Base-by-base conservation (phyloP, 2,113 vertebrate genomes). In the Perca flavescens region DNA sequence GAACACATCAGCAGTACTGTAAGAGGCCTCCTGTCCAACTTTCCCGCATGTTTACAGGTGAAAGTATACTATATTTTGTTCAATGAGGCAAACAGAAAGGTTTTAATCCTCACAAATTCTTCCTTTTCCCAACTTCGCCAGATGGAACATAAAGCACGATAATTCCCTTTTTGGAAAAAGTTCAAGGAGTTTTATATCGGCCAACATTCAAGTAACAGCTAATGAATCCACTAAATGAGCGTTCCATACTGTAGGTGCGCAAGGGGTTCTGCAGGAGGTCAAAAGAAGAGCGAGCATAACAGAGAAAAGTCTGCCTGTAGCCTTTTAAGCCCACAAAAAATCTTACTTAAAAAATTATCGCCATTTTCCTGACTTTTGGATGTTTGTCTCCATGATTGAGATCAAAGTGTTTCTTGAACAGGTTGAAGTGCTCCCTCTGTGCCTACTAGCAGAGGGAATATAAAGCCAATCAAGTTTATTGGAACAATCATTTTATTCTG, bases 1-100 rank as follows among this genome's bases (percentile, higher is more conserved):
- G 67, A 85, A 71, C 82, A 90, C 88, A 92, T 91, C 80, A 88
- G 88, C 84, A 81, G 56, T 68, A 22, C 61, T 74, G 46, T 53
- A 74, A 16, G 53, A 86, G 67, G 56, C 54, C 61, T 67, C 74
- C 46, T 31, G 54, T 56, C 74, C 31, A 1, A 43, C 25, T 10
- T 22, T 22, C 15, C 21, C 13, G 21, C 31, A 12, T 63, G 76
- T 68, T 74, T 81, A 73, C 73, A 81, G 71, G 74, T 89, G 65
- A 71, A 73, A 70, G 50, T 73, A 62, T 77, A 62, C 78, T 43
- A 46, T 78, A 80, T 86, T 75, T n/a, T 66, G 58, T 70, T 73
- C 52, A 61, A 82, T n/a, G 5, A 77, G 67, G 60, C 13, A 0
- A 70, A 83, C 8, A 3, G 52, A 83, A 89, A 91, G 64, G 25